Evolutionary conservation across 2,797 vertebrate species (phyloP), one percentile per base, ranked within the genome.

Genomic region (Sebastes paucispinis): DNA sequence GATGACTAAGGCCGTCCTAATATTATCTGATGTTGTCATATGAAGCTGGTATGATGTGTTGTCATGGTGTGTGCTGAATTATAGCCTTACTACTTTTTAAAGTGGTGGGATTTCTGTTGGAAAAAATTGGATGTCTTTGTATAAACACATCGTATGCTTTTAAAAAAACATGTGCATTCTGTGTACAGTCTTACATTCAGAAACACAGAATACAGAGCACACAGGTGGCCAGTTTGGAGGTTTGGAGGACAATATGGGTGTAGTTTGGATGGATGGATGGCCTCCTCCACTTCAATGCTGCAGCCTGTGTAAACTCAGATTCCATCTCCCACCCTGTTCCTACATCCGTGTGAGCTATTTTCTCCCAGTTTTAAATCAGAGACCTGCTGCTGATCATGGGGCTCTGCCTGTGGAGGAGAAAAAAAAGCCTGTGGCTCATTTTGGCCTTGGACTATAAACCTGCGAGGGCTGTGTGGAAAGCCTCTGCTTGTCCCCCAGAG

Each of bases 331-430:
- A 27, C 18, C 14, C 62, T 58, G 47, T 66, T 76, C 25, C 25
- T 20, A 50, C 32, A 58, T 76, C 20, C 43, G 2, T 55, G 12
- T 12, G 36, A 81, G 75, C 66, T 74, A 71, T 75, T 82, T 80
- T 66, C 39, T 70, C 60, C 58, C 67, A 59, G 55, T 58, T 66
- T 63, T 6, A 34, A 63, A 29, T 76, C 62, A 78, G 80, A 85
- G 63, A 79, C 69, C 86, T 84, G 84, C 88, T 89, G 88, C 73
- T 67, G 73, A 69, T 77, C 66, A 62, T 14, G 3, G 25, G 79
- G 86, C 79, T 69, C 18, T 60, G 73, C 81, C 70, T 20, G 60
- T 43, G 54, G 9, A 4, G 58, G n/a, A 57, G 47, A 11, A 14
- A 25, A 25, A 27, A 69, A 52, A 59, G 43, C 69, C 66, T 27